Base-by-base conservation (phyloP, 1,140 invertebrate genomes). In the Sinella curviseta region DNA sequence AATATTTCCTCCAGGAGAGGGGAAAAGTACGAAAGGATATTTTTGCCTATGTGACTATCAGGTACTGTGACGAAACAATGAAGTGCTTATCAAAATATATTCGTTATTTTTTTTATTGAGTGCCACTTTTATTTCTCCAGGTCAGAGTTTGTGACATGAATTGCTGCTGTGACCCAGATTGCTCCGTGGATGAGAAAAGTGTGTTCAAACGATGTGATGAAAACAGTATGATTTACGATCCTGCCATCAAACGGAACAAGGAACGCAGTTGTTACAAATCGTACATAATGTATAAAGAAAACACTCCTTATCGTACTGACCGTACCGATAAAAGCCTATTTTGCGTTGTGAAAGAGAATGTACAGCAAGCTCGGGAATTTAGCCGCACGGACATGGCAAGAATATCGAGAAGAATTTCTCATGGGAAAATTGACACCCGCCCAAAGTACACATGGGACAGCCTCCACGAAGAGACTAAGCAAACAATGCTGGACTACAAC, bases 81-180 rank as follows among this genome's bases (percentile, higher is more conserved):
- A 16, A 16, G 14, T 54, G n/a, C 48, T 54, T n/a, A n/a, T 54
- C 14, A 14, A 14, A n/a, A 54, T 54, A 54, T 14, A 54, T 54
- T n/a, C n/a, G n/a, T n/a, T n/a, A n/a, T n/a, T n/a, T 60, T 17
- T 60, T 60, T n/a, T 4, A 74, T 14, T 74, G 8, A 74, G 31
- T 65, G 55, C 30, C 81, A 79, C n/a, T 55, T 39, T 76, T 36
- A 75, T 70, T 80, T 80, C 88, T 60, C n/a, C 85, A 91, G 89
- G 86, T 87, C 48, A 85, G 88, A 80, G 86, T 86, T 26, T 94
- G 93, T 88, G 92, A 94, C 86, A 88, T 93, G 36, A 92, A 92
- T 83, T 94, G 93, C 85, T 94, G 93, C 83, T 94, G 93, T 87
- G 93, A 94, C 86, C 82, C 78, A 30, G 92, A 93, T 79, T 94